Percentiles rank a stretch among this genome's conserved stretches.
phyloP scores from a whole-genome alignment of 2,113 vertebrate species.

The Podarcis raffonei region DNA sequence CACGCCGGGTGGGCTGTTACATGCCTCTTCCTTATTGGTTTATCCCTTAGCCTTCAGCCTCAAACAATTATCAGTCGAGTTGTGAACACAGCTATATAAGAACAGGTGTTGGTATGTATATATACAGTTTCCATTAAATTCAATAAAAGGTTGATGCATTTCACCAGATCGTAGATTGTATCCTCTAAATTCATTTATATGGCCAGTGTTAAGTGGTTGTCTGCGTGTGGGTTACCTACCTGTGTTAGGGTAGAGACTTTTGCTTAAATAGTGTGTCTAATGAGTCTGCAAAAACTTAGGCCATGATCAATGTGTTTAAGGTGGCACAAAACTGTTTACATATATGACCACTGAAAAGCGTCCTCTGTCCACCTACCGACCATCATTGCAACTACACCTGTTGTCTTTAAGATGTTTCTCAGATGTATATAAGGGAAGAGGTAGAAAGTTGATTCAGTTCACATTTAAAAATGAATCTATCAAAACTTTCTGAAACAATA shows the following conservation, averaged over 20 bases:
- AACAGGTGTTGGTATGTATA: neutral
- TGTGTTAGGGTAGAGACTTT: neutral
- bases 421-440: too few relatives aligned
- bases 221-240: neutral
- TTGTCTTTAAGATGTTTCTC: too few relatives aligned
- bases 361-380: too few relatives aligned
- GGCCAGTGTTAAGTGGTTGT: neutral
- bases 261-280: neutral
- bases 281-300: neutral
- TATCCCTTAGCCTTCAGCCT: neutral
- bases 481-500: too few relatives aligned
- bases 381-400: too few relatives aligned
- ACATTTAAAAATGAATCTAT: too few relatives aligned
- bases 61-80: neutral
- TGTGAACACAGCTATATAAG: neutral
- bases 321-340: neutral
- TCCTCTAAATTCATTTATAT: neutral
- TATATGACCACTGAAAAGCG: too few relatives aligned
- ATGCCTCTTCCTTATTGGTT: neutral
- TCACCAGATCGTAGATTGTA: neutral
- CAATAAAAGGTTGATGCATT: neutral
- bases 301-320: neutral
- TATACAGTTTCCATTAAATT: neutral
- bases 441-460: too few relatives aligned
- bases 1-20: too few relatives aligned